These are phyloP conservation scores for Frankliniella fusca DNA, from an alignment of 2,888 invertebrate species.

Conservation along the genomic window DNA sequence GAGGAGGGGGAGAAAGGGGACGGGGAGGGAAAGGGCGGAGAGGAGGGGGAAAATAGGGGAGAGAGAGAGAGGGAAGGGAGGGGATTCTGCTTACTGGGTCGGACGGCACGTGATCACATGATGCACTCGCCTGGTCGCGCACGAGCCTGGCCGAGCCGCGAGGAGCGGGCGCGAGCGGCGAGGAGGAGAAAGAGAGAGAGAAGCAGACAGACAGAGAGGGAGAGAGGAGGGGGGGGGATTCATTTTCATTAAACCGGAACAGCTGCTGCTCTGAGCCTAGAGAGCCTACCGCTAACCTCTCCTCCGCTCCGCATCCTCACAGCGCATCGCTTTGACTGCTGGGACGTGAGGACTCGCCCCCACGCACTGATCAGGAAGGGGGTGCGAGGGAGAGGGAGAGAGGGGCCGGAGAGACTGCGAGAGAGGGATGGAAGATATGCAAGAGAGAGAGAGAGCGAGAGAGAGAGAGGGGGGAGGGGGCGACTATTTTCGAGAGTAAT, in stretches of 20 bases:
- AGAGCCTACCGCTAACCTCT: neutral
- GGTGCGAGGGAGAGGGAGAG: neutral
- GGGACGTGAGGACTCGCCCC: neutral
- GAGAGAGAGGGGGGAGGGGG: neutral
- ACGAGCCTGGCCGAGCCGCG: too few relatives aligned
- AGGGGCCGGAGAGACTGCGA: neutral
- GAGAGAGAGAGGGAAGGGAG: neutral
- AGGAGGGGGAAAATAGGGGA: neutral
- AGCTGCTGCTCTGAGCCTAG: neutral
- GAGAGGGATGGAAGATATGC: neutral
- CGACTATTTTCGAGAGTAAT: neutral
- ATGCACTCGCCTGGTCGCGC: neutral
- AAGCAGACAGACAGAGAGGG: neutral
- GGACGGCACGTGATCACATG: neutral
- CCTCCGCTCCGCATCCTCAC: neutral
- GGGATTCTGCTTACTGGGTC: neutral
- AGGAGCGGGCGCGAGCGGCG: too few relatives aligned
- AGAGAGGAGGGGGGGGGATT: neutral
- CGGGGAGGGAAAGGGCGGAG: neutral
- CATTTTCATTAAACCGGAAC: conserved; percentile 23
- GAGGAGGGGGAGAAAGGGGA: neutral
- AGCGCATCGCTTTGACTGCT: conserved; percentile 4
- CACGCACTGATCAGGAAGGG: neutral
- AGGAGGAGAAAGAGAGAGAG: neutral
- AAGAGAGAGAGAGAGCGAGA: too few relatives aligned